Evolutionary conservation across 2,797 vertebrate genomes (phyloP).

Genomic region (Serranus cabrilla): DNA sequence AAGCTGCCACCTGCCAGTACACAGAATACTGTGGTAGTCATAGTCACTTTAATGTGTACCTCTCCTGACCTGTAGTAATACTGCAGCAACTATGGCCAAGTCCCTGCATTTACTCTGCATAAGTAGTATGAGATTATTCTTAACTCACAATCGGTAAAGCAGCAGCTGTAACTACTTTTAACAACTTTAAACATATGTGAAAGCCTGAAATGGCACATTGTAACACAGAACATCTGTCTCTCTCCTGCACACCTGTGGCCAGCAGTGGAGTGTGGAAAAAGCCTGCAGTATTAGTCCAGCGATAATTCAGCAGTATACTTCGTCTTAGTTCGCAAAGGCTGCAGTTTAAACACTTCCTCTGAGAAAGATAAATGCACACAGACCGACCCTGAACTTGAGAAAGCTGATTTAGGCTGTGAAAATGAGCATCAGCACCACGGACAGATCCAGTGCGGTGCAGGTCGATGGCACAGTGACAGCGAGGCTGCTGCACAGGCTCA

Average conservation of each 20-base stretch:
- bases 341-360: slow-evolving; percentile 55
- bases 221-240: slow-evolving; percentile 46
- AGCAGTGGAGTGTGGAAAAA: slow-evolving; percentile 21
- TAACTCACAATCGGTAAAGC: slow-evolving; percentile 13
- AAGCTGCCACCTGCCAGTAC: slow-evolving; percentile 19
- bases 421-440: slow-evolving; percentile 72
- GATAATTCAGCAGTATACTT: slow-evolving; percentile 54
- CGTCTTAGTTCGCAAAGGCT: slow-evolving; percentile 51
- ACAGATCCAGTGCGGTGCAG: slow-evolving; percentile 61
- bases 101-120: slow-evolving; percentile 16
- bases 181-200: slow-evolving; percentile 36
- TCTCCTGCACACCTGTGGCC: slow-evolving; percentile 56
- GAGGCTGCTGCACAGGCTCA: slow-evolving; percentile 45
- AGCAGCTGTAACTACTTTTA: slow-evolving; percentile 25
- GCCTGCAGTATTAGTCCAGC: slow-evolving; percentile 24
- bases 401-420: slow-evolving; percentile 74
- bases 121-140: neutral
- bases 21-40: slow-evolving; percentile 7
- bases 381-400: slow-evolving; percentile 66
- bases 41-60: neutral
- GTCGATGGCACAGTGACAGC: slow-evolving; percentile 52
- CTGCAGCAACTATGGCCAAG: slow-evolving; percentile 18
- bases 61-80: slow-evolving; percentile 3
- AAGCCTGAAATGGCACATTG: slow-evolving; percentile 33
- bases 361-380: slow-evolving; percentile 59